phyloP scores from a whole-genome alignment of 2,888 invertebrate genomes.

The Tetheella fluctuosa region DNA sequence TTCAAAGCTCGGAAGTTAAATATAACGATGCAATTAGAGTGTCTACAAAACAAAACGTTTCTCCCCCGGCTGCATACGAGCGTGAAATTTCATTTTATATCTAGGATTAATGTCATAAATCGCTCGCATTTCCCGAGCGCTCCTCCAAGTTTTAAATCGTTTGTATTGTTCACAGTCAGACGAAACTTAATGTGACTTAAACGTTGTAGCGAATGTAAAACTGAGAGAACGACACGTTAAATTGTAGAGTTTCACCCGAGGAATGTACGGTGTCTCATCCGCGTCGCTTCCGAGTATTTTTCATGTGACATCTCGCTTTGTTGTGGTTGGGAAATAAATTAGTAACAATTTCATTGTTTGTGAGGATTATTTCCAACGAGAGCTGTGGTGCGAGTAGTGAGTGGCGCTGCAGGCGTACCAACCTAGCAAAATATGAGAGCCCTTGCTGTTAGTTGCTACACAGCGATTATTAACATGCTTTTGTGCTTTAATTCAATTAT shows the following conservation, averaged over 20 bases:
- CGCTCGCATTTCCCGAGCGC: constrained; percentile 58
- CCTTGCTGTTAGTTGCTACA: constrained; percentile 30
- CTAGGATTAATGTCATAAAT: constrained; percentile 73
- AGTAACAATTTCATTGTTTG: constrained; percentile 83
- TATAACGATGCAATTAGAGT: constrained; percentile 65
- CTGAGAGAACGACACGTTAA: constrained; percentile 66
- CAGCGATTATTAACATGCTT: constrained; percentile 27
- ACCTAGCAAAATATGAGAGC: constrained; percentile 28
- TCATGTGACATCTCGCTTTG: constrained; percentile 83
- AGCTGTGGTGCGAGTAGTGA: constrained; percentile 34
- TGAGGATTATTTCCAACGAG: constrained; percentile 67
- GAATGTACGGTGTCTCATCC: constrained; percentile 75
- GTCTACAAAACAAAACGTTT: constrained; percentile 59
- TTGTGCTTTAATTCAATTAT: background rate
- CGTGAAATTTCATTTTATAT: constrained; percentile 68
- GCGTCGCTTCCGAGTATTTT: constrained; percentile 71
- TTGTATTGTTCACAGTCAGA: constrained; percentile 67
- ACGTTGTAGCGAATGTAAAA: constrained; percentile 70
- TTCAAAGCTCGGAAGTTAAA: constrained; percentile 35
- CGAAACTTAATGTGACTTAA: constrained; percentile 76
- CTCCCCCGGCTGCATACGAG: constrained; percentile 55
- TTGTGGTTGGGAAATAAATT: constrained; percentile 82
- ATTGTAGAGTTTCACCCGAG: constrained; percentile 64
- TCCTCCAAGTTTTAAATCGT: constrained; percentile 67
- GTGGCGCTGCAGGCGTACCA: constrained; percentile 30